A percentile compares a stretch with the other conserved stretches of the same genome.
Evolutionary conservation across 2,888 invertebrate genomes (phyloP).

Genomic region (Drosophila anomalata): DNA sequence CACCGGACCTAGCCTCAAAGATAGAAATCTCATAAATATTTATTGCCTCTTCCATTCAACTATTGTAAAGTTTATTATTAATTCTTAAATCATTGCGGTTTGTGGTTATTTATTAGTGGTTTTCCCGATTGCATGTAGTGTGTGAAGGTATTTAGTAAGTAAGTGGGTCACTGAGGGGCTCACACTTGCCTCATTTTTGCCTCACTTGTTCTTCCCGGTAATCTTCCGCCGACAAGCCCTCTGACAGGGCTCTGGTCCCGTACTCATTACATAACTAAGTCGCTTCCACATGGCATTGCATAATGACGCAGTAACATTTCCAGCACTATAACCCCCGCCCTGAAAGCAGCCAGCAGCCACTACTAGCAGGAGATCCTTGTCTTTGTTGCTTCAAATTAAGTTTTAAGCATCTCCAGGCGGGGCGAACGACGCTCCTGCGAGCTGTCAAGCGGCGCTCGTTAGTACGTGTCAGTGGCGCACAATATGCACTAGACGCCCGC

Average conservation of each 20-base stretch:
- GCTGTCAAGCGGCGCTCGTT: conserved; percentile 62
- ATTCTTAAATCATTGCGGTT: conserved; percentile 11
- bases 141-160: conserved; percentile 28
- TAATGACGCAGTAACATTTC: conserved; percentile 43
- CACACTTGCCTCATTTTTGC: conserved; percentile 16
- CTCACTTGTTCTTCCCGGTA: conserved; percentile 28
- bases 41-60: conserved; percentile 2
- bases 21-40: conserved; percentile 9
- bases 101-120: background rate
- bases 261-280: conserved; percentile 50
- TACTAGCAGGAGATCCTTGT: conserved; percentile 4
- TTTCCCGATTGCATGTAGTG: background rate
- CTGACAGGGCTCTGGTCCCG: conserved; percentile 28
- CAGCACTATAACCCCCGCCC: too few species aligned
- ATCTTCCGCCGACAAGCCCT: conserved; percentile 49
- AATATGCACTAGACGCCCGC: conserved; percentile 29
- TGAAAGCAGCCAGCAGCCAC: background rate
- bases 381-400: conserved; percentile 62
- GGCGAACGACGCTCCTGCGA: conserved; percentile 41
- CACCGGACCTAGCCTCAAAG: background rate
- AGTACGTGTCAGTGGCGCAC: conserved; percentile 58
- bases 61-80: background rate
- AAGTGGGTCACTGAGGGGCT: conserved; percentile 45
- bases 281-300: conserved; percentile 57
- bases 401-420: conserved; percentile 52